Evolutionary conservation across 2,888 invertebrate genomes (phyloP).

Genomic region (Caenorhabditis parvicauda): DNA sequence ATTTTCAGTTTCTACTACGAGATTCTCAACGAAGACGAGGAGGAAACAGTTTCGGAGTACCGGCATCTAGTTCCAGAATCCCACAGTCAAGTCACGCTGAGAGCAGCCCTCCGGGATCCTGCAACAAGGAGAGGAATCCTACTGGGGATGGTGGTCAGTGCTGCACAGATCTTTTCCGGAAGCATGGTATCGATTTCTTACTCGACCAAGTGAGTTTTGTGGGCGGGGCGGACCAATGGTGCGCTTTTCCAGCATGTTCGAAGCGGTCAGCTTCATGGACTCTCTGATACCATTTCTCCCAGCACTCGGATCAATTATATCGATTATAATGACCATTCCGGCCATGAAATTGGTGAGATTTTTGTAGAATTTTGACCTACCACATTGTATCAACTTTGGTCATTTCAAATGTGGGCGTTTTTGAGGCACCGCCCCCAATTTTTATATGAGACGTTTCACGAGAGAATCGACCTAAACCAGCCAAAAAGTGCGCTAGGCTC

Average conservation of each 20-base stretch:
- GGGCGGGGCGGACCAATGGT: neutral
- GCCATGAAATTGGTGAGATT: slow-evolving; percentile 47
- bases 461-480: too few relatives aligned
- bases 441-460: too few relatives aligned
- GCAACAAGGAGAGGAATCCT: slow-evolving; percentile 37
- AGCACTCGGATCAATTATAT: slow-evolving; percentile 48
- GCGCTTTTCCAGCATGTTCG: slow-evolving; percentile 48
- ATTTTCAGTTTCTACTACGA: slow-evolving; percentile 50
- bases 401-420: too few relatives aligned
- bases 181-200: slow-evolving; percentile 56
- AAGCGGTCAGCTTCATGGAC: slow-evolving; percentile 47
- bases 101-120: slow-evolving; percentile 24
- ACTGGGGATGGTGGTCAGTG: slow-evolving; percentile 52
- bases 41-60: slow-evolving; percentile 45
- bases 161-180: slow-evolving; percentile 52
- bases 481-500: too few relatives aligned
- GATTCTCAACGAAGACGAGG: slow-evolving; percentile 39
- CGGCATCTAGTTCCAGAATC: slow-evolving; percentile 48
- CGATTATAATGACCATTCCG: slow-evolving; percentile 52
- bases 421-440: too few relatives aligned
- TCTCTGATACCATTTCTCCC: slow-evolving; percentile 50
- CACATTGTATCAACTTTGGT: too few relatives aligned
- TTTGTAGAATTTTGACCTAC: too few relatives aligned
- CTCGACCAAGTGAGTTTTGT: slow-evolving; percentile 39
- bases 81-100: slow-evolving; percentile 42